Base-by-base conservation (phyloP, 2,113 vertebrate genomes). In the Lepisosteus osseus region DNA sequence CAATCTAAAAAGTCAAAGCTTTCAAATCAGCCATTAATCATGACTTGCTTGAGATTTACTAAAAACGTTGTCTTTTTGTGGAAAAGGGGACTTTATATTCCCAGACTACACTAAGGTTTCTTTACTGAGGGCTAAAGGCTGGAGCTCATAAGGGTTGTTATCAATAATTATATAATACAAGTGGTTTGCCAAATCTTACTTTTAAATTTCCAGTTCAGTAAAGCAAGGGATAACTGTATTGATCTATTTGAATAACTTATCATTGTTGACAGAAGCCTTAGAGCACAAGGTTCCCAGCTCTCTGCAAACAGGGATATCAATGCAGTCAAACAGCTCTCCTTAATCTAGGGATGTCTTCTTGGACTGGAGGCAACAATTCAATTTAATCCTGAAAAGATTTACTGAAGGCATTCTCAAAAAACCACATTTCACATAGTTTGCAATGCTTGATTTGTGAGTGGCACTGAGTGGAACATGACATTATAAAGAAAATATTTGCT, bases 161-260 rank as follows among this genome's bases (percentile, higher is more conserved):
- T 51, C 47, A 0, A 9, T 51, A 51, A 51, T 51, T 51, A 1
- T 6, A 51, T 51, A 9, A 51, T 29, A 1, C 9, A 51, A 51
- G 5, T 51, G 9, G 47, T 51, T 51, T 4, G 73, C 72, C 74
- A 29, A 29, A 29, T 29, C 29, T 29, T 29, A 29, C 29, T 29
- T 29, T 29, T 29, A 29, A 29, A 7, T 72, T 86, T 54, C 76
- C 67, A 1, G 62, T 70, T 78, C 71, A 69, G 65, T 77, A 59
- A 7, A 59, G 63, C 54, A 17, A 67, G 57, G 56, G 76, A 78
- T 75, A 70, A 68, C 41, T 74, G 57, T 51, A 41, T 84, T 80
- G 17, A 17, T 0, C 15, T 71, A 71, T 3, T 80, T 74, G 70
- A 72, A 57, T 44, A 72, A 66, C 65, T 68, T 78, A 72, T 74